phyloP scores from a whole-genome alignment of 2,797 vertebrate genomes.

The Helicolenus hilgendorfi region DNA sequence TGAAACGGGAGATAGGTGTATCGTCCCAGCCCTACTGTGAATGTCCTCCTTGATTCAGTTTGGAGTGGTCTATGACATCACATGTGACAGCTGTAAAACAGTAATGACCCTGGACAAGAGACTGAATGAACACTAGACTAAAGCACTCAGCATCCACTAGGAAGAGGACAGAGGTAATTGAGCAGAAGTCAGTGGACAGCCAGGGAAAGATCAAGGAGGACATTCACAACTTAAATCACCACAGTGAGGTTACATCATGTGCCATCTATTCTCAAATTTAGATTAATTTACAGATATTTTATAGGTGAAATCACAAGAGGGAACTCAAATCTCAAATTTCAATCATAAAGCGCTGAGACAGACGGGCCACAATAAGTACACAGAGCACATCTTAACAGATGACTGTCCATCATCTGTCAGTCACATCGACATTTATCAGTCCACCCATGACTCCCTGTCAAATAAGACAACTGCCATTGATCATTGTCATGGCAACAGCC shows the following conservation, averaged over 20 bases:
- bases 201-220: not conserved
- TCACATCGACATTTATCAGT: slow-evolving; percentile 68
- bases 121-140: too few relatives aligned
- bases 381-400: slow-evolving; percentile 19
- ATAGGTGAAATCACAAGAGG: not conserved
- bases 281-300: not conserved
- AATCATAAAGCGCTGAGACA: not conserved
- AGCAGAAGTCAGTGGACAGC: not conserved
- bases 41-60: too few relatives aligned
- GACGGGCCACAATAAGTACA: not conserved
- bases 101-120: too few relatives aligned
- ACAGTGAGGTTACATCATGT: not conserved
- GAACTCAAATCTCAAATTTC: not conserved
- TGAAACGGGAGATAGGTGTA: too few relatives aligned
- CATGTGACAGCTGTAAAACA: too few relatives aligned
- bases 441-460: slow-evolving; percentile 60
- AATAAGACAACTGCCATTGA: slow-evolving; percentile 88
- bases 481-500: slow-evolving; percentile 88
- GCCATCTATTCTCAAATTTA: not conserved
- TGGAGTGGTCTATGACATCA: too few relatives aligned
- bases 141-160: not conserved
- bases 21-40: too few relatives aligned
- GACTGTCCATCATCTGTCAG: slow-evolving; percentile 59
- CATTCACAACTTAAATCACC: not conserved
- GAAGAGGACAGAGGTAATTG: not conserved